These are phyloP conservation scores for Neodiprion pinetum DNA, from an alignment of 1,140 invertebrate species.

Conservation along the genomic window DNA sequence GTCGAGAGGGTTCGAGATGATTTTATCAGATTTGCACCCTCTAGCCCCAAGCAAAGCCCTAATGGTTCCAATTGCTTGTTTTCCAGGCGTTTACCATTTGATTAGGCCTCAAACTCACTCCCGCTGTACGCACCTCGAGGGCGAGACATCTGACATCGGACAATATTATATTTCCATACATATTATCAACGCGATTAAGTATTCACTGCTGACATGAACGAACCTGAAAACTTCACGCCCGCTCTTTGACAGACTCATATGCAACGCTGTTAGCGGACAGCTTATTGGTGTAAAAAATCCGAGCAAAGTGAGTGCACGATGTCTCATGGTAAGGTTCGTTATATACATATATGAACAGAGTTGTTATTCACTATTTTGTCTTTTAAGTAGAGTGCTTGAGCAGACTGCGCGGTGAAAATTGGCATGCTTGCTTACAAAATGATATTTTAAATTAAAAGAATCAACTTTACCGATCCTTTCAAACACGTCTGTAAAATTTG, in stretches of 20 bases:
- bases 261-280: background rate
- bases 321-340: too few relatives aligned
- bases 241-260: background rate
- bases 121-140: conserved; percentile 19
- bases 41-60: conserved; percentile 37
- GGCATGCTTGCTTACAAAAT: too few relatives aligned
- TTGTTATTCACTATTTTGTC: too few relatives aligned
- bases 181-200: background rate
- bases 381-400: too few relatives aligned
- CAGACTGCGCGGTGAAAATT: too few relatives aligned
- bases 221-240: background rate
- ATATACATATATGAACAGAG: too few relatives aligned
- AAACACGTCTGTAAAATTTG: too few relatives aligned
- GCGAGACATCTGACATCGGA: background rate
- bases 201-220: background rate
- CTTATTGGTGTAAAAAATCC: too few relatives aligned
- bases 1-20: conserved; percentile 53
- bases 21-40: conserved; percentile 60
- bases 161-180: background rate
- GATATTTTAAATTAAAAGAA: too few relatives aligned
- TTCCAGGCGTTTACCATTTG: conserved; percentile 62
- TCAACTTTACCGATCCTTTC: too few relatives aligned
- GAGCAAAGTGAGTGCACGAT: too few relatives aligned
- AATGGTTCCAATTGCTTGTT: conserved; percentile 57
- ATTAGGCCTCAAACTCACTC: conserved; percentile 49